Evolutionary conservation across 2,888 invertebrate genomes (phyloP), one percentile per base, ranked within the genome.

Genomic region (Microctonus brassicae): DNA sequence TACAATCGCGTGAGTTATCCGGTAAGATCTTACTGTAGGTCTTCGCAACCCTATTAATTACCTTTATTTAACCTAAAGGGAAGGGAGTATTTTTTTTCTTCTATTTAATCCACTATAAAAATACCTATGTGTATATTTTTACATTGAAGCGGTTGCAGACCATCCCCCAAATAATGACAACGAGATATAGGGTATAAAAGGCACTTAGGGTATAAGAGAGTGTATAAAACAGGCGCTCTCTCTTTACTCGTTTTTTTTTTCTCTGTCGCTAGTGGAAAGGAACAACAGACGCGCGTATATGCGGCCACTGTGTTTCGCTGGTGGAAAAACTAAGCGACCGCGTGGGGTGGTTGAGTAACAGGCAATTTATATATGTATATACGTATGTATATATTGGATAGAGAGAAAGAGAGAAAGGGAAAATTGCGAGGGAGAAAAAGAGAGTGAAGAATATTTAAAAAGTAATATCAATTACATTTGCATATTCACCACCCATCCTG

Each of bases 391-490:
- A 74, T 72, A 57, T 70, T 64, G 58, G 68, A 68, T 55, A 55
- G 70, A 69, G 36, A 65, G 61, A 69, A 47, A 62, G 57, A 69
- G 69, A 69, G 39, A 55, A 39, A 70, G 42, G 42, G 53, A 66
- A 72, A 73, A n/a, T n/a, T n/a, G n/a, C n/a, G n/a, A n/a, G n/a
- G n/a, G 72, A 67, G 61, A 60, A 71, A 61, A 60, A 77, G 76
- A 80, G 83, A 82, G 77, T 82, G 82, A 84, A 83, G 86, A 87
- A 87, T 87, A 87, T 87, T 87, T 87, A 87, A 87, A 87, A 86
- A 86, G 85, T 87, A 86, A 86, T 86, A 86, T 86, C 85, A 86
- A 86, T 86, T 86, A 86, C 85, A 86, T 87, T 87, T 87, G 86
- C 86, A 87, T 86, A 84, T 86, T 81, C 82, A 81, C 84, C 77